Conservation (phyloP, 1,140 invertebrate species). For the Luehdorfia chinensis region DNA sequence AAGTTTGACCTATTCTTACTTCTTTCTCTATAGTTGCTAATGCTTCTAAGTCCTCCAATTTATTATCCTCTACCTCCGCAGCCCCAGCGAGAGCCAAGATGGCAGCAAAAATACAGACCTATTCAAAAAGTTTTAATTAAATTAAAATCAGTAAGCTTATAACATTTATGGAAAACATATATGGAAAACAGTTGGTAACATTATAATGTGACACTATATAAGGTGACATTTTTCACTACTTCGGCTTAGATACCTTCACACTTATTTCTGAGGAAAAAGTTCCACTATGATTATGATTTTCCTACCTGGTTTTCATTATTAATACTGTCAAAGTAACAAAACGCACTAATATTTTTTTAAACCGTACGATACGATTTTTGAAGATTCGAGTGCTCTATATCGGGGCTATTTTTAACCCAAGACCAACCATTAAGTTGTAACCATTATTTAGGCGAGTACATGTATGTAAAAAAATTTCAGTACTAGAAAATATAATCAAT, state of each 20-base stretch:
- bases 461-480: not conserved
- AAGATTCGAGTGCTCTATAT: too few species aligned
- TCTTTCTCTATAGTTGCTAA: constrained; percentile 30
- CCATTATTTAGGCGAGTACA: too few species aligned
- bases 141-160: not conserved
- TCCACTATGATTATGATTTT: not conserved
- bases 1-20: constrained; percentile 17
- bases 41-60: constrained; percentile 34
- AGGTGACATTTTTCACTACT: not conserved
- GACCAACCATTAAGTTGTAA: too few species aligned
- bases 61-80: constrained; percentile 25
- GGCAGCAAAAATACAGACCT: constrained; percentile 46
- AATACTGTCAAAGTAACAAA: too few species aligned
- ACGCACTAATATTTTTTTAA: not conserved
- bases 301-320: not conserved
- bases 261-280: not conserved
- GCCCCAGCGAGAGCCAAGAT: constrained; percentile 48
- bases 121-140: constrained; percentile 23
- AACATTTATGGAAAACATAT: not conserved
- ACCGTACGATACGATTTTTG: not conserved
- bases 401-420: too few species aligned
- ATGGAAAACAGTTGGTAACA: too few species aligned
- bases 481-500: too few species aligned
- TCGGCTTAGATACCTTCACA: not conserved
- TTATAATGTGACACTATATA: not conserved